Evolutionary conservation across 2,888 invertebrate genomes (phyloP).

Genomic region (Pogonocherus hispidulus): DNA sequence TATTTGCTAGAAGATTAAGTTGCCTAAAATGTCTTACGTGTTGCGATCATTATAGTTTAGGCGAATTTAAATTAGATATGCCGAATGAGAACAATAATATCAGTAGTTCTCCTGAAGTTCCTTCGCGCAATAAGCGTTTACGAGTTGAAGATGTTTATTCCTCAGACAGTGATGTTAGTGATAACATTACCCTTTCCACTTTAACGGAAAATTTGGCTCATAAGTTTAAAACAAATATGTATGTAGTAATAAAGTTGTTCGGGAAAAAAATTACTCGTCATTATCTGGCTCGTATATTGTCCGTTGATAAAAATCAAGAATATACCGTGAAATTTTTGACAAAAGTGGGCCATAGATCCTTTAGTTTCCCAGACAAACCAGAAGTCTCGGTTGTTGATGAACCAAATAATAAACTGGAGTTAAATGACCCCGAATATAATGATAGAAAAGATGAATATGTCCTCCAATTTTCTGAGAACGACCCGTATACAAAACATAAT

Average conservation of each 20-base stretch:
- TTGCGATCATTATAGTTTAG: not conserved
- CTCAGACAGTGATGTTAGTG: not conserved
- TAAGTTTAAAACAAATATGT: not conserved
- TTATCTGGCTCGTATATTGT: not conserved
- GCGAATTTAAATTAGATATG: not conserved
- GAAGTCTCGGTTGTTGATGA: too few species aligned
- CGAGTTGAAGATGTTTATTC: not conserved
- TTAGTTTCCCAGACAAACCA: too few species aligned
- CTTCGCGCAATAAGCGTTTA: not conserved
- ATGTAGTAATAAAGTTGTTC: not conserved
- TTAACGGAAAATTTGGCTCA: not conserved
- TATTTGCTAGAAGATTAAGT: constrained; percentile 7
- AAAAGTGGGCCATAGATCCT: not conserved
- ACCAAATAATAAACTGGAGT: too few species aligned
- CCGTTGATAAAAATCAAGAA: not conserved
- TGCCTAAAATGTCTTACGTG: not conserved
- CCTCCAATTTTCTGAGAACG: too few species aligned
- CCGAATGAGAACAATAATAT: not conserved
- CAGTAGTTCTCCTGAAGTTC: not conserved
- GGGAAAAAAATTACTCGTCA: not conserved
- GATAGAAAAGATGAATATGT: too few species aligned
- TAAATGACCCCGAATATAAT: too few species aligned
- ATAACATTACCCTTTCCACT: not conserved
- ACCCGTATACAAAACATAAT: too few species aligned
- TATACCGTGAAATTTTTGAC: not conserved